Base-by-base conservation (phyloP, 2,113 vertebrate species). In the Gopherus flavomarginatus region DNA sequence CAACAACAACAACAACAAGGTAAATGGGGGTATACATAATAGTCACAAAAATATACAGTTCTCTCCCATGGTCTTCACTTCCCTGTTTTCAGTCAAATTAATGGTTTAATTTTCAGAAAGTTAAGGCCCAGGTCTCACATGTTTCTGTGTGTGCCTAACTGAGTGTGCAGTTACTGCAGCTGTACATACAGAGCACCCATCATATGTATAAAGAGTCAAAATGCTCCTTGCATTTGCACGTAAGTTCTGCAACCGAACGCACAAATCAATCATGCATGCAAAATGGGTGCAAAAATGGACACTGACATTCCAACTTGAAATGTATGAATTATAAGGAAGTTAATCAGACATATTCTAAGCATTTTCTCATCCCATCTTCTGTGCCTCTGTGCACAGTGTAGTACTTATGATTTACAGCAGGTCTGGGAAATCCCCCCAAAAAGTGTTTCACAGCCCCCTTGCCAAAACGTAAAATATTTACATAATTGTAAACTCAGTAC, bases 401-500 rank as follows among this genome's bases (percentile, higher is more conserved):
- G 93, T 83, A 85, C 26, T 59, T 95, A 56, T 84, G 89, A 96
- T 93, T 93, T 96, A 95, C 89, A 96, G 35, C 83, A 90, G 49
- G 62, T 77, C 47, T 96, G 90, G 78, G 95, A 88, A 96, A 95
- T 97, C 93, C 86, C 83, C 44, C 52, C 52, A 85, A 95, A 78
- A 96, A 93, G 38, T 94, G 95, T 97, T 96, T 96, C 96, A 96
- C 83, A 75, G 62, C 5, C 22, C 69, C 65, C 81, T 52, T 92
- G 90, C 96, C 94, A 95, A 96, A 97, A 96, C 97, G 95, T 97
- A 89, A 94, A 92, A 91, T 92, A 95, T 97, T 95, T 97, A 97
- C 95, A 97, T 97, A 96, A 97, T 94, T 95, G 95, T 96, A 96
- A 97, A 52, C 96, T 96, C 97, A 0, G 0, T 35, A 90, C 57